phyloP scores from a whole-genome alignment of 2,888 invertebrate species.

The Tridacna crocea region DNA sequence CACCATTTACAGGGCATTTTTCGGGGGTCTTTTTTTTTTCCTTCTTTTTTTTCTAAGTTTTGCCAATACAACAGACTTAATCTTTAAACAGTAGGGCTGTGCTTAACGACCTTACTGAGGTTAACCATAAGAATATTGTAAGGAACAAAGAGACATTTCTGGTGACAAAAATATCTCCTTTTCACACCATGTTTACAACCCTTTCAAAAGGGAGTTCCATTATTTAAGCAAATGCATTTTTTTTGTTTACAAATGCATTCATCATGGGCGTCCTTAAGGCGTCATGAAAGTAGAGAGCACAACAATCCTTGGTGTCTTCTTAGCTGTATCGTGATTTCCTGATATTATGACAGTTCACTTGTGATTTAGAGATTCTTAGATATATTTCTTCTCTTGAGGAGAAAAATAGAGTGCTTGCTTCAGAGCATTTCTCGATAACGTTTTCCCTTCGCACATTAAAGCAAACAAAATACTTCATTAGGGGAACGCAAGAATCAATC shows the following conservation, averaged over 20 bases:
- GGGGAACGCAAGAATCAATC: slow-evolving; percentile 16
- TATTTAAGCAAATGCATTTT: too few species aligned
- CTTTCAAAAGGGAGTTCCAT: not conserved
- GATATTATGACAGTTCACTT: slow-evolving; percentile 17
- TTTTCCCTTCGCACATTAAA: slow-evolving; percentile 17
- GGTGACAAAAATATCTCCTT: not conserved
- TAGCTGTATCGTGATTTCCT: not conserved
- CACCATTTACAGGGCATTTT: too few species aligned
- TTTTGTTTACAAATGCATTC: too few species aligned
- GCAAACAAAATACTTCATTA: slow-evolving; percentile 22
- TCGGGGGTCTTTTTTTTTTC: too few species aligned
- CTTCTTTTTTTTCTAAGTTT: too few species aligned
- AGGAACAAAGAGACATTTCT: not conserved
- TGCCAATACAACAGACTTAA: too few species aligned
- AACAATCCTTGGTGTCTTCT: not conserved
- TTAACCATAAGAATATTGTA: not conserved
- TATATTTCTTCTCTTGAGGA: not conserved
- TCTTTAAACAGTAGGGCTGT: too few species aligned
- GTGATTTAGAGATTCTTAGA: slow-evolving; percentile 13
- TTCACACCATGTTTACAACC: not conserved
- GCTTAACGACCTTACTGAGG: too few species aligned
- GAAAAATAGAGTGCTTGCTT: slow-evolving; percentile 6
- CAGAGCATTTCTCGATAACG: slow-evolving; percentile 15
- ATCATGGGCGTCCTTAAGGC: too few species aligned
- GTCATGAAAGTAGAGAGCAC: not conserved